Percentiles rank a stretch among this genome's conserved stretches.
Evolutionary conservation across 2,113 vertebrate species (phyloP).

Genomic region (Beaufortia kweichowensis): DNA sequence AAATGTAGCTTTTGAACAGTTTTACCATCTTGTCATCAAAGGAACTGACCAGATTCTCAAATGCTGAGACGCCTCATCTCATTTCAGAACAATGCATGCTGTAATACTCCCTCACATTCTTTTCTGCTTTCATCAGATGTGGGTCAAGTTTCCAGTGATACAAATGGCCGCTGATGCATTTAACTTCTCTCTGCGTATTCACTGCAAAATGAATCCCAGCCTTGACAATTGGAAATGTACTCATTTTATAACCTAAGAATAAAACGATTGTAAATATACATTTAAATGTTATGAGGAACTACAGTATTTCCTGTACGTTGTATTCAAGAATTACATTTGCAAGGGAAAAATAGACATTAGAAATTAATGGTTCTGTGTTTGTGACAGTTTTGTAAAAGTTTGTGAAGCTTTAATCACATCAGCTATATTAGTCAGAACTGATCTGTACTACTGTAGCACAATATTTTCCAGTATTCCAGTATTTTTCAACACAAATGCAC

Average conservation of each 20-base stretch:
- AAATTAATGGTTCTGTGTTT: no score
- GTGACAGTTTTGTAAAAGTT: no score
- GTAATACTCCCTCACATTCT: conserved; percentile 18
- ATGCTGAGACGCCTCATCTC: neutral
- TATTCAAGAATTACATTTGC: neutral
- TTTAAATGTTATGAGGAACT: neutral
- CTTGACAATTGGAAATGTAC: neutral
- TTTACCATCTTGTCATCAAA: conserved; percentile 4
- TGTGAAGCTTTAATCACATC: no score
- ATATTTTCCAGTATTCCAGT: neutral
- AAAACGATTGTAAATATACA: neutral
- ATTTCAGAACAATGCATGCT: conserved; percentile 29
- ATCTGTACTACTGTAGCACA: neutral
- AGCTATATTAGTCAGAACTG: no score
- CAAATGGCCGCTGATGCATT: conserved; percentile 28
- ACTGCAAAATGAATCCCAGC: neutral
- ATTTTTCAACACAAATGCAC: neutral
- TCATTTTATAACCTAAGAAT: neutral
- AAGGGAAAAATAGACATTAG: no score
- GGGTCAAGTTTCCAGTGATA: conserved; percentile 29
- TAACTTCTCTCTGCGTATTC: conserved; percentile 19
- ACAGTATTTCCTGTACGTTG: neutral
- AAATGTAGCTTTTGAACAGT: neutral
- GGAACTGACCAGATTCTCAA: neutral
- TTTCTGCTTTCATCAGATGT: conserved; percentile 32